Evolutionary conservation across 2,113 vertebrate species (phyloP).

Genomic region (Labrus mixtus): DNA sequence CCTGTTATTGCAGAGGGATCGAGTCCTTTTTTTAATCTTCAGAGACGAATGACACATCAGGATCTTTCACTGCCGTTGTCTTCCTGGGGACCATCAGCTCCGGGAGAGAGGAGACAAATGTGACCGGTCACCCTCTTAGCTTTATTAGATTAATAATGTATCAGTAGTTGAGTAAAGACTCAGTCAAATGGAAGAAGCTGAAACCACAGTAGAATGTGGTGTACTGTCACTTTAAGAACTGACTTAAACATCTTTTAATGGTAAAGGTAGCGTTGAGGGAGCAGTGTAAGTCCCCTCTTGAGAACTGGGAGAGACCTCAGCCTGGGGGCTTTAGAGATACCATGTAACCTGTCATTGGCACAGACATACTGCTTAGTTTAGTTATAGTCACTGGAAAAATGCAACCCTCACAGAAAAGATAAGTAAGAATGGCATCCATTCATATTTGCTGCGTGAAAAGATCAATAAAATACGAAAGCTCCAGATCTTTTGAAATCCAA

Average conservation of each 20-base stretch:
- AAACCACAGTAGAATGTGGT: not conserved
- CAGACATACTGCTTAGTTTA: slow-evolving; percentile 4
- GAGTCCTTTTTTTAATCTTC: slow-evolving; percentile 12
- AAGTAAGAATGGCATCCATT: slow-evolving; percentile 9
- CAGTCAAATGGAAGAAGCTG: not conserved
- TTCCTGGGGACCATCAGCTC: slow-evolving; percentile 1
- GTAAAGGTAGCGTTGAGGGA: not conserved
- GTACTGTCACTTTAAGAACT: not conserved
- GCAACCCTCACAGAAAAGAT: not conserved
- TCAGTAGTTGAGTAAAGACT: not conserved
- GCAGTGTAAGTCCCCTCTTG: no score
- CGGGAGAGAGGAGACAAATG: not conserved
- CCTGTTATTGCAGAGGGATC: not conserved
- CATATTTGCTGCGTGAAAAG: slow-evolving; percentile 12
- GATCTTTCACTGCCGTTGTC: slow-evolving; percentile 16
- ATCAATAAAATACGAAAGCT: slow-evolving; percentile 19
- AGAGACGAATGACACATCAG: slow-evolving; percentile 26
- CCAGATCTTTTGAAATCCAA: slow-evolving; percentile 1
- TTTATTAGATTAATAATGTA: slow-evolving; percentile 4
- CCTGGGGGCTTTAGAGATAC: not conserved
- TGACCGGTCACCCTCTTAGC: not conserved
- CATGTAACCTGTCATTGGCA: not conserved
- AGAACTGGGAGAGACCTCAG: not conserved
- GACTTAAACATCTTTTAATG: not conserved
- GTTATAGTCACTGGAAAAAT: not conserved